These are phyloP conservation scores for Arctia plantaginis DNA, from an alignment of 2,888 invertebrate species.

Conservation along the genomic window DNA sequence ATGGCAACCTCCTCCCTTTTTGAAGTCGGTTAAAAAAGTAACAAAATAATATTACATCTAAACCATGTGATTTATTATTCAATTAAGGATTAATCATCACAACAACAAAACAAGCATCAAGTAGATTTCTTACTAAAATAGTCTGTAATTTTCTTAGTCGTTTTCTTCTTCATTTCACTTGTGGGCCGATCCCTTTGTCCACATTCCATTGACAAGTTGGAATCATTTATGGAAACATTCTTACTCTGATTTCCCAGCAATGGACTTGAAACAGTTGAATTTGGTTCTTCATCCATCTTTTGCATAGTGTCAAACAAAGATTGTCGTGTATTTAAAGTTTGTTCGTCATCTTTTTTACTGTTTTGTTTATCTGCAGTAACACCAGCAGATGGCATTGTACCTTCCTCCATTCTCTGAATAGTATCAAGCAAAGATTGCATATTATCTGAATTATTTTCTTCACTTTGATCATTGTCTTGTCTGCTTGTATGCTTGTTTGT, in stretches of 20 bases:
- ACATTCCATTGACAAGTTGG: conserved; percentile 40
- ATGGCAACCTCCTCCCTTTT: neutral
- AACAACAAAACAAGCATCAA: conserved; percentile 25
- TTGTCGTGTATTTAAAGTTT: neutral
- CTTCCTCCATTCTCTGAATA: conserved; percentile 7
- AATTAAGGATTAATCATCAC: neutral
- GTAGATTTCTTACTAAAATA: conserved; percentile 73
- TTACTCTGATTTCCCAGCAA: conserved; percentile 47
- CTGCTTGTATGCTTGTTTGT: neutral
- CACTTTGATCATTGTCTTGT: neutral
- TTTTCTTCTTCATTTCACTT: conserved; percentile 68
- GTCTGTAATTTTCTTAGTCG: conserved; percentile 77
- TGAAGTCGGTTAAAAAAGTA: neutral
- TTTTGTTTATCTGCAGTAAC: conserved; percentile 5
- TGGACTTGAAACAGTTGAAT: conserved; percentile 58
- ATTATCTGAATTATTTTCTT: conserved; percentile 1
- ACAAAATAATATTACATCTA: neutral
- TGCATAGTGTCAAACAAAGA: conserved; percentile 46
- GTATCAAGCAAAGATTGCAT: conserved; percentile 10
- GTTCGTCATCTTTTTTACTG: conserved; percentile 8
- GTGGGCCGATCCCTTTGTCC: conserved; percentile 55
- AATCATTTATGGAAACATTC: conserved; percentile 23
- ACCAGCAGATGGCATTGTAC: neutral
- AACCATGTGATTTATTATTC: neutral
- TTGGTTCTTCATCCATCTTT: conserved; percentile 40